phyloP scores from a whole-genome alignment of 1,140 invertebrate genomes.

The Teleogryllus occipitalis region DNA sequence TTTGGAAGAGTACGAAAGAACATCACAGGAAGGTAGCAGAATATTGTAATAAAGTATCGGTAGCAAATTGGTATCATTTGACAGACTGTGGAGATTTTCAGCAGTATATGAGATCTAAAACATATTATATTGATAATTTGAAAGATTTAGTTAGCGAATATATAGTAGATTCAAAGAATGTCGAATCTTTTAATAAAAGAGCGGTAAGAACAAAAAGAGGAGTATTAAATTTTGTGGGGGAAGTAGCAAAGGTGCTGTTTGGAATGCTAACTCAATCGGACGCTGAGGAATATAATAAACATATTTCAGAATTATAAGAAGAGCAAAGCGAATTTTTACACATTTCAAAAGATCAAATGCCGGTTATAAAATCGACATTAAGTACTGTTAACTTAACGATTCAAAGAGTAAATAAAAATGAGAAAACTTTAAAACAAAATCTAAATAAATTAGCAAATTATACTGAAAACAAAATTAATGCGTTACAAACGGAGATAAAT shows the following conservation, averaged over 20 bases:
- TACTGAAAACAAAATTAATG: background rate
- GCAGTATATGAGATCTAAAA: constrained; percentile 6
- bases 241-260: too few relatives aligned
- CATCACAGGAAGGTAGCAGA: background rate
- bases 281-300: too few relatives aligned
- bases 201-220: too few relatives aligned
- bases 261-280: too few relatives aligned
- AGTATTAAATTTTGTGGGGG: too few relatives aligned
- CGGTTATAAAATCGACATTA: background rate
- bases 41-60: background rate
- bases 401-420: constrained; percentile 9
- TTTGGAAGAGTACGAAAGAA: constrained; percentile 6
- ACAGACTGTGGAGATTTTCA: background rate
- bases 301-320: constrained; percentile 8
- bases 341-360: background rate
- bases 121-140: constrained; percentile 6
- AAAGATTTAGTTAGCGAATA: constrained; percentile 7
- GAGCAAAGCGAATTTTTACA: constrained; percentile 6
- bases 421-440: background rate
- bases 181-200: too few relatives aligned
- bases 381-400: background rate
- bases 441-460: background rate
- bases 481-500: background rate
- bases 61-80: background rate
- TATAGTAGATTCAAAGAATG: background rate